Evolutionary conservation across 2,888 invertebrate species (phyloP).

Genomic region (Poecilus cupreus): DNA sequence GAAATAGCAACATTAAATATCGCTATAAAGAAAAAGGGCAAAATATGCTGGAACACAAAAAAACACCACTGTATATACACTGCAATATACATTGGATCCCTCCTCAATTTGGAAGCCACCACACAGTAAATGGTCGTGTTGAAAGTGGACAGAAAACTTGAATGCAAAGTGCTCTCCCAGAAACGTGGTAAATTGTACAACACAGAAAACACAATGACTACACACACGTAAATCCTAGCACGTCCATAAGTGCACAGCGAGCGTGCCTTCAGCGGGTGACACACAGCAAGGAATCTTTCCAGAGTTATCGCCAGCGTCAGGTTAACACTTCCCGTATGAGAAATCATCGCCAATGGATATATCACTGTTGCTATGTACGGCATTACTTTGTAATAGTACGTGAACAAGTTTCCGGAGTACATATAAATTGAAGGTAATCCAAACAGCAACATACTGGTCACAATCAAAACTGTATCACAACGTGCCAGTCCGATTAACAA

Average conservation of each 20-base stretch:
- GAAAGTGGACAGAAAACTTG: constrained; percentile 71
- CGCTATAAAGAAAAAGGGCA: constrained; percentile 92
- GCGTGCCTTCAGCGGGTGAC: constrained; percentile 90
- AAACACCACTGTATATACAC: constrained; percentile 97
- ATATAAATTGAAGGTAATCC: constrained; percentile 90
- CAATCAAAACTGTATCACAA: constrained; percentile 93
- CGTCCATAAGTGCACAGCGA: constrained; percentile 93
- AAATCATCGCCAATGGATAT: constrained; percentile 89
- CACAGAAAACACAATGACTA: constrained; percentile 86
- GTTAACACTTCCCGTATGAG: constrained; percentile 96
- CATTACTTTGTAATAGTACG: constrained; percentile 86
- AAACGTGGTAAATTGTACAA: constrained; percentile 90
- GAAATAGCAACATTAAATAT: constrained; percentile 94
- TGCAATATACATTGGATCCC: constrained; percentile 83
- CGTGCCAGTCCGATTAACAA: constrained; percentile 94
- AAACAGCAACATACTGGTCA: constrained; percentile 89
- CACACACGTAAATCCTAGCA: constrained; percentile 88
- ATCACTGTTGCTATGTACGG: constrained; percentile 87
- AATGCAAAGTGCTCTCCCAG: constrained; percentile 78
- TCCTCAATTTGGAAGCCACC: constrained; percentile 80
- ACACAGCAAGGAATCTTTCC: constrained; percentile 95
- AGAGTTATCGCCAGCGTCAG: constrained; percentile 91
- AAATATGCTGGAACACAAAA: constrained; percentile 93
- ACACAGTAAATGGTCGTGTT: constrained; percentile 83
- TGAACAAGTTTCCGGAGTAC: constrained; percentile 85